Evolutionary conservation across 2,888 invertebrate species (phyloP).

Genomic region (Rhogogaster chlorosoma): DNA sequence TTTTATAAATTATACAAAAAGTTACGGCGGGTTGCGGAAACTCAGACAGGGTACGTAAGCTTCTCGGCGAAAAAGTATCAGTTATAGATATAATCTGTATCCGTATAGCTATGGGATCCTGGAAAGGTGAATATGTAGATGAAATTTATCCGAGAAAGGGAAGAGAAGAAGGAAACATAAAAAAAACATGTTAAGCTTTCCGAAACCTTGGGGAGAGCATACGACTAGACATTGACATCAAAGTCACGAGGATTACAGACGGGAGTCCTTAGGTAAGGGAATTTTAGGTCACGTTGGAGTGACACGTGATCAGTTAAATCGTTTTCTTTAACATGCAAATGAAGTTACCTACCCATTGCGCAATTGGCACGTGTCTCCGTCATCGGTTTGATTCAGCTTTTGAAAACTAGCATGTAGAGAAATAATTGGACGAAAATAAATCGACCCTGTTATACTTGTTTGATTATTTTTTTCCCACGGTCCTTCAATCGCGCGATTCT

Average conservation of each 20-base stretch:
- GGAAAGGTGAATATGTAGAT: background rate
- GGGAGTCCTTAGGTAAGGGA: background rate
- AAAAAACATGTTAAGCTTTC: background rate
- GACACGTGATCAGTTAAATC: constrained; percentile 29
- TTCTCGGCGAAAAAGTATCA: background rate
- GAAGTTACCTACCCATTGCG: background rate
- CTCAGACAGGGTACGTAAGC: constrained; percentile 1
- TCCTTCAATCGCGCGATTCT: background rate
- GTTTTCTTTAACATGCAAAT: background rate
- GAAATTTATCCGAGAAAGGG: background rate
- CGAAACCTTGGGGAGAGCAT: background rate
- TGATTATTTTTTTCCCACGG: background rate
- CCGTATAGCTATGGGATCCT: background rate
- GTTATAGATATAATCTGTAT: background rate
- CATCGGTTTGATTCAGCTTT: background rate
- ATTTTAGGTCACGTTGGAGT: background rate
- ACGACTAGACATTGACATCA: background rate
- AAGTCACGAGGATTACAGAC: constrained; percentile 21
- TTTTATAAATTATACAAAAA: background rate
- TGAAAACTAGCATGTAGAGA: background rate
- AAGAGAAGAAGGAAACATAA: too few species aligned
- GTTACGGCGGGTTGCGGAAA: background rate
- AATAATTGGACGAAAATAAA: background rate
- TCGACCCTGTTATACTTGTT: background rate
- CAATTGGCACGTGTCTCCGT: background rate